A percentile compares a stretch with the other conserved stretches of the same genome.
Evolutionary conservation across 2,888 invertebrate genomes (phyloP).

Genomic region (Neoaliturus tenellus): DNA sequence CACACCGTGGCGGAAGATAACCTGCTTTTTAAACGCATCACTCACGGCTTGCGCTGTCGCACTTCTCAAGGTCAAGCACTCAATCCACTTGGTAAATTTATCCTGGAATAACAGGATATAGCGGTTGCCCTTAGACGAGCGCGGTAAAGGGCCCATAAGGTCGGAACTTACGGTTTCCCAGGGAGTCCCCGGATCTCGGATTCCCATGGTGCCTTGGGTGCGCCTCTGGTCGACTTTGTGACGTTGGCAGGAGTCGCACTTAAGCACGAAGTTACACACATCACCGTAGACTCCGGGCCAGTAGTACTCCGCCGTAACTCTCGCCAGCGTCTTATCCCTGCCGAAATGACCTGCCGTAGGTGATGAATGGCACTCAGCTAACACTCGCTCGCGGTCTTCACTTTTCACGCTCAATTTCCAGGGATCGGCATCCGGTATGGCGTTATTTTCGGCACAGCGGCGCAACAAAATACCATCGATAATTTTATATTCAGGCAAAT

Average conservation of each 20-base stretch:
- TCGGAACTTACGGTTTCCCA: neutral
- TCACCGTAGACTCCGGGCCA: neutral
- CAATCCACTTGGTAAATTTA: neutral
- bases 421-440: neutral
- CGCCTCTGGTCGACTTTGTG: neutral
- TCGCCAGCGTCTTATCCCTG: neutral
- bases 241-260: neutral
- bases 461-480: neutral
- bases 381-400: neutral
- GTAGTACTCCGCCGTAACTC: neutral
- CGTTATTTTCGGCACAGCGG: neutral
- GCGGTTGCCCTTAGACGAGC: neutral
- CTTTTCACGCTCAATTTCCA: neutral
- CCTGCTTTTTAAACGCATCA: neutral
- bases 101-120: neutral
- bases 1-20: neutral
- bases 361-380: neutral
- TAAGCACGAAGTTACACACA: neutral
- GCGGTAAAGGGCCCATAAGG: neutral
- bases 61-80: neutral
- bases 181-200: neutral
- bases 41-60: neutral
- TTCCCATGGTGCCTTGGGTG: neutral
- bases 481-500: neutral
- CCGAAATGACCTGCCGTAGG: neutral